Evolutionary conservation across 2,888 invertebrate species (phyloP), one percentile per base, ranked within the genome.

Genomic region (Melanargia galathea): DNA sequence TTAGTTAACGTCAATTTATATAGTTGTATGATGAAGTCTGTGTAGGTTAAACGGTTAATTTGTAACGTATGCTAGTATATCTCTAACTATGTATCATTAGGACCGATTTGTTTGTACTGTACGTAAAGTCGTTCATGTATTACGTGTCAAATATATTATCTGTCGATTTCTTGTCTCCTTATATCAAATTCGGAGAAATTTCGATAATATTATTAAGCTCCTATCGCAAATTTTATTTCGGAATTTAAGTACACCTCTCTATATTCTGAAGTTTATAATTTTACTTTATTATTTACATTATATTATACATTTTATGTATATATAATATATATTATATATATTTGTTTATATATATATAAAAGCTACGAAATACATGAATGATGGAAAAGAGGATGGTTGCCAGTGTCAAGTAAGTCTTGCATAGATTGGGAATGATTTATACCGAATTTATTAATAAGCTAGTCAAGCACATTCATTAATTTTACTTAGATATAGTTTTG

Each of bases 1-100:
- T 84, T 85, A 83, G 79, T 87, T 89, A n/a, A 84, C 57, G 77
- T 82, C 83, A 86, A 84, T 84, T 89, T 84, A 76, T 76, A 79
- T 78, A 78, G 73, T 71, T 75, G 74, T 82, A 81, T 75, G 73
- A 82, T 78, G 78, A 84, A 86, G 80, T 86, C 87, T 85, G 85
- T 79, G 79, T 89, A 87, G 82, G 66, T 74, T 81, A 77, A 79
- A 70, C 77, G 70, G 73, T 80, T 81, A 76, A 75, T 85, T 86
- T 82, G 77, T 77, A 80, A 76, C 60, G 75, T 83, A 82, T 81
- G 75, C 80, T 83, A 83, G 79, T 75, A 75, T 79, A 71, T 73
- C 74, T 76, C 72, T 75, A 74, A 76, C 70, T 66, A 63, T 58
- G 40, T 76, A 76, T 73, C 71, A 69, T 75, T 79, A 81, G 76